phyloP scores from a whole-genome alignment of 2,113 vertebrate species.

The Serilophus lunatus region DNA sequence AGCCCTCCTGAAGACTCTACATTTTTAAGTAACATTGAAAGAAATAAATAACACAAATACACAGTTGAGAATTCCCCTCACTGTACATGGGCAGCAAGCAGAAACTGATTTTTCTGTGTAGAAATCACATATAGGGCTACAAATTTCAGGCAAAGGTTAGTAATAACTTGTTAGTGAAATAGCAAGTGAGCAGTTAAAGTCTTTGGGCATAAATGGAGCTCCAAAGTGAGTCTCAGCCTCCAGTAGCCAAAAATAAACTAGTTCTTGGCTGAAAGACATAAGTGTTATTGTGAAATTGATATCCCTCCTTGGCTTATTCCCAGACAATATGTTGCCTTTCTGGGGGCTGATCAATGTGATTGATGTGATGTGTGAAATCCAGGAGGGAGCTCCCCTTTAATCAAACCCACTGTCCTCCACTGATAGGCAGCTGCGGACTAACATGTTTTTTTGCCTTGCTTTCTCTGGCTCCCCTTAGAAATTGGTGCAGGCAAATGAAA shows the following conservation, averaged over 20 bases:
- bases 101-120: neutral
- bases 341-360: slow-evolving; percentile 91
- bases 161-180: neutral
- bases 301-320: slow-evolving; percentile 84
- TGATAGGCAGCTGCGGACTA: slow-evolving; percentile 80
- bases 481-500: slow-evolving; percentile 2
- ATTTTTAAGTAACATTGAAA: neutral
- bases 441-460: slow-evolving; percentile 66
- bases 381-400: slow-evolving; percentile 84
- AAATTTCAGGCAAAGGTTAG: slow-evolving; percentile 28
- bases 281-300: slow-evolving; percentile 87
- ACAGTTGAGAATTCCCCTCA: neutral
- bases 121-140: neutral
- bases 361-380: slow-evolving; percentile 84
- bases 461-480: slow-evolving; percentile 39
- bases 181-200: slow-evolving; percentile 4
- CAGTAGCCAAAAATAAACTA: slow-evolving; percentile 74
- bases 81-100: neutral
- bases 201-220: slow-evolving; percentile 25
- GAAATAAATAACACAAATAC: neutral
- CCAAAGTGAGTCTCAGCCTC: slow-evolving; percentile 57
- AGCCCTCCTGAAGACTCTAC: neutral
- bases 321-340: slow-evolving; percentile 94
- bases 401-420: slow-evolving; percentile 80
- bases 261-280: slow-evolving; percentile 79